Evolutionary conservation across 2,113 vertebrate genomes (phyloP).

Genomic region (Ranitomeya variabilis): DNA sequence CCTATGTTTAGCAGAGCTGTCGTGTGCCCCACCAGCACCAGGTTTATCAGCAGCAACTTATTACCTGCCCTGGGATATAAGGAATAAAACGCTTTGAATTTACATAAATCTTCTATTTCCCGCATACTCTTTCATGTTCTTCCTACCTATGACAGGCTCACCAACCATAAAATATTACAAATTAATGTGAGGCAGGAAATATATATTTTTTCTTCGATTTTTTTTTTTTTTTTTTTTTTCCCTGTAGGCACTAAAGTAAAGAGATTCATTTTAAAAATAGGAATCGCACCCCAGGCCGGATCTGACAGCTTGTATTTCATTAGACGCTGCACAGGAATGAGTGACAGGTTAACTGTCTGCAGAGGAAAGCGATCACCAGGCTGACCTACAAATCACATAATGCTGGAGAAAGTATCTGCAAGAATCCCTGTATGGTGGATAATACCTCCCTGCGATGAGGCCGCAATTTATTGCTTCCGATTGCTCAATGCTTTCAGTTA

Average conservation of each 20-base stretch:
- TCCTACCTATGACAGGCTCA: slow-evolving; percentile 5
- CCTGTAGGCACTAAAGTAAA: slow-evolving; percentile 9
- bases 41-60: background rate
- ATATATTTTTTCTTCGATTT: too few relatives aligned
- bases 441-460: background rate
- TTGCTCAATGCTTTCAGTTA: background rate
- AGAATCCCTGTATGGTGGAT: background rate
- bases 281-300: slow-evolving; percentile 22
- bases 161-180: background rate
- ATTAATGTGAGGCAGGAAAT: background rate
- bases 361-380: background rate
- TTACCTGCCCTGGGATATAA: background rate
- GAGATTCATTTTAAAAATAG: slow-evolving; percentile 43
- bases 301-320: background rate
- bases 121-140: background rate
- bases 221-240: background rate
- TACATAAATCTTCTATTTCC: slow-evolving; percentile 29
- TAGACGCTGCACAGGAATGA: background rate
- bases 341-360: background rate
- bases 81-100: background rate
- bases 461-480: background rate
- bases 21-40: background rate
- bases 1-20: background rate
- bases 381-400: background rate
- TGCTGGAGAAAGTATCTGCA: background rate